Evolutionary conservation across 53 echinoderm and acorn worm genomes (phyloP).

Genomic region (Holothuria leucospilota): DNA sequence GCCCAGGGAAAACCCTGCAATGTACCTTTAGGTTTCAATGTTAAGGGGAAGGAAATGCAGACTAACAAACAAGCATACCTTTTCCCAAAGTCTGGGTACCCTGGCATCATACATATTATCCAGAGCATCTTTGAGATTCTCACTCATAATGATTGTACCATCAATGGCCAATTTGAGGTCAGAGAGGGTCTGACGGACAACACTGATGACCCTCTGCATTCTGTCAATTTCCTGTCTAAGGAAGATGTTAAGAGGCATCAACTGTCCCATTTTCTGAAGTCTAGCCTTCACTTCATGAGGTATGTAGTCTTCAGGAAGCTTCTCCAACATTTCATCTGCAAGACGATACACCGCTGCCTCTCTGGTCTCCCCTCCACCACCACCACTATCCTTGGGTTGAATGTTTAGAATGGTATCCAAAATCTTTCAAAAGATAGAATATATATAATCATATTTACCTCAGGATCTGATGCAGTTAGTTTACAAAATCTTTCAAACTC

Average conservation of each 20-base stretch:
- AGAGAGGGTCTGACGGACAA: conserved; percentile 79
- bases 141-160: conserved; percentile 99
- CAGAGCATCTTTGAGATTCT: conserved; percentile 92
- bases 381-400: conserved; percentile 95
- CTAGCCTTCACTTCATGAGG: conserved; percentile 83
- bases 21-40: too few species aligned
- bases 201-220: conserved; percentile 92
- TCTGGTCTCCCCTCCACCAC: conserved; percentile 87
- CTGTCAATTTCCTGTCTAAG: conserved; percentile 97
- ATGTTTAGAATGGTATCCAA: conserved; percentile 94
- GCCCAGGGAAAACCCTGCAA: too few species aligned
- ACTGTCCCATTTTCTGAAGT: conserved; percentile 92
- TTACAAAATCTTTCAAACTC: too few species aligned
- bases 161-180: conserved; percentile 98
- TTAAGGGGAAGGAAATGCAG: too few species aligned
- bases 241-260: conserved; percentile 94
- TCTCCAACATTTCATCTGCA: conserved; percentile 96
- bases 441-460: not conserved
- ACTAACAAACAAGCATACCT: too few species aligned
- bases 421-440: conserved; percentile 57
- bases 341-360: conserved; percentile 84
- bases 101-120: conserved; percentile 99
- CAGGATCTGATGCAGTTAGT: too few species aligned
- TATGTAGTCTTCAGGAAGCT: conserved; percentile 78
- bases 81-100: conserved; percentile 70